Evolutionary conservation across 2,888 invertebrate species (phyloP).

Genomic region (Eristalis intricaria): DNA sequence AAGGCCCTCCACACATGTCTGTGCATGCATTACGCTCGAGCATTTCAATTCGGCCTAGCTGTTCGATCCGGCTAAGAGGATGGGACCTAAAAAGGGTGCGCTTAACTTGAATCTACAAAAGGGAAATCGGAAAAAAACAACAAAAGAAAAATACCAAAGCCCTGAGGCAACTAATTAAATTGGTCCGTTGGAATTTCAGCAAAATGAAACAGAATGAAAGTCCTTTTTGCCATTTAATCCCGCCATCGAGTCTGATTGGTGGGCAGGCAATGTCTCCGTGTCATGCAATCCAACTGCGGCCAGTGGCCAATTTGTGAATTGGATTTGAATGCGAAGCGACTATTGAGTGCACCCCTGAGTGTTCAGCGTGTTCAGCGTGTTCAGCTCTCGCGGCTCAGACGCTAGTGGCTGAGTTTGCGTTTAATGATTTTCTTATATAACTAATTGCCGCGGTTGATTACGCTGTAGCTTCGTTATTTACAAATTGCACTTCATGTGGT

Average conservation of each 20-base stretch:
- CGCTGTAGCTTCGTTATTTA: constrained; percentile 68
- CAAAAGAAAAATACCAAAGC: neutral
- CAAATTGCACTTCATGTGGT: constrained; percentile 71
- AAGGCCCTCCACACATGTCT: neutral
- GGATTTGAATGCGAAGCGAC: constrained; percentile 29
- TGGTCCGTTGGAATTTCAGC: constrained; percentile 37
- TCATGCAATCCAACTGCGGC: constrained; percentile 55
- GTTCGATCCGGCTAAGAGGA: neutral
- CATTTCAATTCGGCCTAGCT: neutral
- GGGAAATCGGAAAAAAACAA: neutral
- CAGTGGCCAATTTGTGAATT: constrained; percentile 61
- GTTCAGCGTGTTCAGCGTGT: neutral
- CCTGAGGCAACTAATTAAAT: constrained; percentile 55
- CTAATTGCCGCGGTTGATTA: constrained; percentile 66
- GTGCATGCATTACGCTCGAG: neutral
- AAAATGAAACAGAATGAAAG: constrained; percentile 20
- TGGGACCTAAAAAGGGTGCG: neutral
- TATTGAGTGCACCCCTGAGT: constrained; percentile 46
- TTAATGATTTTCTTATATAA: constrained; percentile 70
- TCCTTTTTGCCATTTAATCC: constrained; percentile 8
- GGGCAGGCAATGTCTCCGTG: constrained; percentile 59
- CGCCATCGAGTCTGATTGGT: constrained; percentile 42
- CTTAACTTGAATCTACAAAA: neutral
- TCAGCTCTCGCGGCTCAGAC: neutral
- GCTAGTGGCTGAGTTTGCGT: constrained; percentile 49